These are phyloP conservation scores for Mustelus asterias DNA, from an alignment of 2,113 vertebrate genomes.

Conservation along the genomic window DNA sequence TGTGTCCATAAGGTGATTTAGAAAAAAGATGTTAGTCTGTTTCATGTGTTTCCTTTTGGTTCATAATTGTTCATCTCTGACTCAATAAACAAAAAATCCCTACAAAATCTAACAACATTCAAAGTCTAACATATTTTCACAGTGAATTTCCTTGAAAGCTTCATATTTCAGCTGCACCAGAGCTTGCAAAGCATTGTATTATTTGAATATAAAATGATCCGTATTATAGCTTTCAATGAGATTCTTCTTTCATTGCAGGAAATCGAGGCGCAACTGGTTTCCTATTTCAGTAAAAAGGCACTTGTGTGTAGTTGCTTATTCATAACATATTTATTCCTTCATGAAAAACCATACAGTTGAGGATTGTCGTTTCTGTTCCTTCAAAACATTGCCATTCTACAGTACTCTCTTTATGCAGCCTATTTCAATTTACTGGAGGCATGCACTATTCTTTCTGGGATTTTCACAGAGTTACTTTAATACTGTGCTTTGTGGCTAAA, in stretches of 20 bases:
- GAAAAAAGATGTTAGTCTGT: not conserved
- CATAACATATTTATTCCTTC: slow-evolving; percentile 16
- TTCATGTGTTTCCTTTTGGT: not conserved
- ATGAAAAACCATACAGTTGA: not conserved
- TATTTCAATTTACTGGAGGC: not conserved
- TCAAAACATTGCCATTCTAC: not conserved
- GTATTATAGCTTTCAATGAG: not conserved
- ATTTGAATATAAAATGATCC: slow-evolving; percentile 27
- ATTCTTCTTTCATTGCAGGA: not conserved
- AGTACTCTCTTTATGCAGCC: not conserved
- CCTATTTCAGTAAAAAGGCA: slow-evolving; percentile 22
- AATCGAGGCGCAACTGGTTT: slow-evolving; percentile 8
- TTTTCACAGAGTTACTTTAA: not conserved
- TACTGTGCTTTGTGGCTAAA: not conserved
- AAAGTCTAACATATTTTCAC: not conserved
- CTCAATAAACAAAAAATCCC: not conserved
- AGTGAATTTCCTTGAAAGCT: not conserved
- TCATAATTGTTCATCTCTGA: not conserved
- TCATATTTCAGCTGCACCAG: slow-evolving; percentile 3
- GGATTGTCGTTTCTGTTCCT: not conserved
- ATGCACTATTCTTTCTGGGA: not conserved
- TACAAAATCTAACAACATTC: slow-evolving; percentile 2
- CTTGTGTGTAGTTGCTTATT: slow-evolving; percentile 4
- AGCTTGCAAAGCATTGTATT: not conserved
- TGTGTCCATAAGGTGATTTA: not conserved